Evolutionary conservation across 2,113 vertebrate genomes (phyloP), one percentile per base, ranked within the genome.

Genomic region (Tretioscincus oriximinensis): DNA sequence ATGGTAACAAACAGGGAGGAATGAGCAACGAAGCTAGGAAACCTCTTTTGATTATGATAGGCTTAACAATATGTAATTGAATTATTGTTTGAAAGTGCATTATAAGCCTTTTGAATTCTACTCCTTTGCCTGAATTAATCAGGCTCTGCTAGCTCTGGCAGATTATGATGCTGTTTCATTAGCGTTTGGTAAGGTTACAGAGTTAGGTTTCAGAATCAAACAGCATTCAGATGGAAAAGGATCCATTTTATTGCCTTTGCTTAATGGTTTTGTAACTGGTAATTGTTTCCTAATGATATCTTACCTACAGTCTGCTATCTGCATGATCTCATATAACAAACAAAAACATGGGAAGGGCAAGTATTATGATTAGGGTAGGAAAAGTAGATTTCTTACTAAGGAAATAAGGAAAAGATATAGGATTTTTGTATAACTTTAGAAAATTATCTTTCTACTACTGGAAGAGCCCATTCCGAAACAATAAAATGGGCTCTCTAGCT

Each of bases 71-170:
- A 83, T 87, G 88, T 91, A 93, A 88, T 82, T 93, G 89, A 91
- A 92, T 91, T 94, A 91, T 94, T 92, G 58, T 94, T 91, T 54
- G 74, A 92, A 88, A 92, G 90, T 88, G 28, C 87, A 87, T 93
- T 95, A 94, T 82, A 88, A 87, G 88, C 85, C 87, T 90, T 92
- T 90, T 90, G 87, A 90, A 93, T 91, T 89, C 90, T 90, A 89
- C 88, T 86, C 54, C 87, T 95, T 89, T 93, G 89, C 90, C 91
- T 93, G 93, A 93, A 94, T 95, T 88, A 93, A 92, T 92, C 91
- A 90, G 87, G 87, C 72, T 68, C 86, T 85, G 93, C 91, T 92
- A 89, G 91, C 87, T 88, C 88, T 91, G 92, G 87, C 88, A 84
- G 89, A 85, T 92, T 90, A 93, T 93, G 89, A 93, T 90, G 84